phyloP scores from a whole-genome alignment of 2,797 vertebrate species.

The Austrolebias charrua region DNA sequence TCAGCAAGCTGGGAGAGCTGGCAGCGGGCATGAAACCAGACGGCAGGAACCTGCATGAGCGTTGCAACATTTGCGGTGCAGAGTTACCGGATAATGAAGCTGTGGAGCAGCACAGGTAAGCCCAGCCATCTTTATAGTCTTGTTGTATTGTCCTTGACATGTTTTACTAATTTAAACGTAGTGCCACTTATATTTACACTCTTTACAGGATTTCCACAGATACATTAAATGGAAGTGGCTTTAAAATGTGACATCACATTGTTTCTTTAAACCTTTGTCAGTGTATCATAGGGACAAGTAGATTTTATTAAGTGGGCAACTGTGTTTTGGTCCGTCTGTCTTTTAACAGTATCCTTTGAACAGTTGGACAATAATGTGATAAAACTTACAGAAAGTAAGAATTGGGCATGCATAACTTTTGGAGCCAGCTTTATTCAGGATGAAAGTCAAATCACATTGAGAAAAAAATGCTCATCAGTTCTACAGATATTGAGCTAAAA shows the following conservation, averaged over 20 bases:
- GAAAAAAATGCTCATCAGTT: no score
- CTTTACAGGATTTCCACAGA: neutral
- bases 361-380: no score
- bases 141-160: conserved; percentile 9
- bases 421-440: no score
- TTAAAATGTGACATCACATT: no score
- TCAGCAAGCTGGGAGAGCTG: conserved; percentile 95
- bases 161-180: neutral
- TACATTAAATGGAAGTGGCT: neutral
- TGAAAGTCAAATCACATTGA: no score
- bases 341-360: no score
- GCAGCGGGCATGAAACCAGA: conserved; percentile 93
- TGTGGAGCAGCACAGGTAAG: conserved; percentile 96
- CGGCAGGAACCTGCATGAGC: conserved; percentile 83
- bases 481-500: no score
- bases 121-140: neutral
- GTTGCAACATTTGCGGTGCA: conserved; percentile 91
- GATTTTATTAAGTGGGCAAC: no score
- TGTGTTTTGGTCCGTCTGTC: neutral
- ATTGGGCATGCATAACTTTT: no score
- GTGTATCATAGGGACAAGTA: no score
- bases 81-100: conserved; percentile 94
- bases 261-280: no score
- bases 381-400: no score
- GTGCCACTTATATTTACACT: neutral